Evolutionary conservation across 1,140 invertebrate species (phyloP).

Genomic region (Polypedilum vanderplanki): DNA sequence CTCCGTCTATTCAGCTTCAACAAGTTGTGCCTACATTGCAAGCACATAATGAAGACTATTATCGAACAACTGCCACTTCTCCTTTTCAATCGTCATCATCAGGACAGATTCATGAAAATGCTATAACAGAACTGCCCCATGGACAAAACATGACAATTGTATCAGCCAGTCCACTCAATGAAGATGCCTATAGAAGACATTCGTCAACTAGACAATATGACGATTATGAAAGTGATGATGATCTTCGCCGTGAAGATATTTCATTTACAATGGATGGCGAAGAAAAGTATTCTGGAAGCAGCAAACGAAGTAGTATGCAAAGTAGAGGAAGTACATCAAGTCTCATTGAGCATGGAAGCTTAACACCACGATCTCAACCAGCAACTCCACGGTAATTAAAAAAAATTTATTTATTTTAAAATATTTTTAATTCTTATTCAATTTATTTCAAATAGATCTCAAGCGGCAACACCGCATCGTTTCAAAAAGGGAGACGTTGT

Average conservation of each 20-base stretch:
- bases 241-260: conserved; percentile 78
- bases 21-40: conserved; percentile 37
- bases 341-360: conserved; percentile 68
- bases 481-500: conserved; percentile 99
- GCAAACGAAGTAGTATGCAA: conserved; percentile 82
- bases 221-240: conserved; percentile 86
- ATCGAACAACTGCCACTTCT: conserved; percentile 42
- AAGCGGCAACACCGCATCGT: conserved; percentile 88
- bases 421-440: conserved; percentile 1
- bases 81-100: conserved; percentile 37
- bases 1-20: conserved; percentile 33
- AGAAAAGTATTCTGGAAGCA: conserved; percentile 56
- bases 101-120: background rate
- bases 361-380: conserved; percentile 78
- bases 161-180: conserved; percentile 29
- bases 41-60: conserved; percentile 44
- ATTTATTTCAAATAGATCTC: conserved; percentile 55
- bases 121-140: conserved; percentile 10
- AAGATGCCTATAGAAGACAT: conserved; percentile 27
- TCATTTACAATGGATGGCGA: conserved; percentile 70
- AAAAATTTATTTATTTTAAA: background rate
- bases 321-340: conserved; percentile 82
- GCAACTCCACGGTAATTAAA: conserved; percentile 67
- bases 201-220: conserved; percentile 54
- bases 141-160: background rate